phyloP scores from a whole-genome alignment of 2,888 invertebrate species.

The Eristalis arbustorum region DNA sequence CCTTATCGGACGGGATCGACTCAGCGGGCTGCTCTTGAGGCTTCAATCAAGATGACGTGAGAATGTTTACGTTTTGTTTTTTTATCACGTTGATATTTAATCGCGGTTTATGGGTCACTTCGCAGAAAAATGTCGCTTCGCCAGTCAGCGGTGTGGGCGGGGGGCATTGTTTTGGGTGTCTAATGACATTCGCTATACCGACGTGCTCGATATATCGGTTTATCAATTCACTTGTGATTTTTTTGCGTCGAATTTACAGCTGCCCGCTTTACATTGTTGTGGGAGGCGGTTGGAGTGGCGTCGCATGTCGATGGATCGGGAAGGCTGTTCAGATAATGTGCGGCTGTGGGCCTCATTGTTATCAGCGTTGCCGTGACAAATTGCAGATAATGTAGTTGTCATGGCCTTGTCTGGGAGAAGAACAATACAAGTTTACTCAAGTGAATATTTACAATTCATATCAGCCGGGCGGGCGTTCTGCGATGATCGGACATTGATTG shows the following conservation, averaged over 20 bases:
- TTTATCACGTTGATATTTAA: background rate
- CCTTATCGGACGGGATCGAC: background rate
- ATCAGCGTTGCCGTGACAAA: background rate
- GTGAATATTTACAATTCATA: background rate
- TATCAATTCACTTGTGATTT: background rate
- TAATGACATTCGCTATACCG: background rate
- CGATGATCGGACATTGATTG: background rate
- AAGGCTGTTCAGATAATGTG: background rate
- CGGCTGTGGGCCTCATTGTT: background rate
- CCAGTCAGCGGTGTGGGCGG: background rate
- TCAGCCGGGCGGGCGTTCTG: background rate
- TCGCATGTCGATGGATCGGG: background rate
- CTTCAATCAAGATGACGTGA: background rate
- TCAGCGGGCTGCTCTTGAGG: background rate
- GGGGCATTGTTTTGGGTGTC: background rate
- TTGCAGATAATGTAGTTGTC: background rate
- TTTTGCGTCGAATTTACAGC: background rate
- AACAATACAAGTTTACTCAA: background rate
- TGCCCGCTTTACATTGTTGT: background rate
- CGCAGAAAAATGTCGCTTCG: background rate
- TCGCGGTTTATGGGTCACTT: constrained; percentile 1
- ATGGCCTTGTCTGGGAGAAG: background rate
- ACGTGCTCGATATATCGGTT: background rate
- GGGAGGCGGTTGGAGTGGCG: background rate
- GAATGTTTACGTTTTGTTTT: background rate